Base-by-base conservation (phyloP, 2,113 vertebrate species). In the Chiloscyllium plagiosum region DNA sequence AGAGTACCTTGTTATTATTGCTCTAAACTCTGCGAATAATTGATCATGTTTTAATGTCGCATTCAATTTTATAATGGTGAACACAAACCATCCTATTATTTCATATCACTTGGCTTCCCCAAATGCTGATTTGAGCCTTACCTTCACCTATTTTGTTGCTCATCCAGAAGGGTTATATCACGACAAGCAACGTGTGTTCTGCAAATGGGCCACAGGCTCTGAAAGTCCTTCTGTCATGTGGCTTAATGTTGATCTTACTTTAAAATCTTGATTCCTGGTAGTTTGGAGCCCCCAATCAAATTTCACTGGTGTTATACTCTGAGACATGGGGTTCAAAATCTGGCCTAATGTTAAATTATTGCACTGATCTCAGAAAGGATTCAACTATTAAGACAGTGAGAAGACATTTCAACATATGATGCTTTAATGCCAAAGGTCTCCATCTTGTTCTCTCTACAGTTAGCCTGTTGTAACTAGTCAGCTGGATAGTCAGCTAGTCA, bases 61-160 rank as follows among this genome's bases (percentile, higher is more conserved):
- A 85, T 85, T 85, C n/a, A 85, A 85, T 85, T 85, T 85, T 85
- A 85, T 85, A n/a, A 78, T 33, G 15, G 8, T n/a, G 76, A 78
- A 13, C 33, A 78, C 76, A n/a, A n/a, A 33, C 2, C 33, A n/a
- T n/a, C 76, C 76, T 78, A n/a, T 12, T 78, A 1, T 78, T 78
- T 78, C 33, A 29, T n/a, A n/a, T n/a, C 6, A n/a, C 76, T 12
- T 15, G 33, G 76, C 33, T n/a, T 78, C 76, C 76, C 76, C n/a
- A 3, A 19, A 22, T 86, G 83, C 17, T 20, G 22, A 17, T 6
- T 1, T 42, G 24, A 47, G 37, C 22, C 19, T 47, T 50, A 20
- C 83, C 50, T 86, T 86, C 76, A n/a, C 33, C 12, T 78, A 78
- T 15, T 78, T n/a, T 78, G 76, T 29, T 78, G 42, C 20, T 86